Evolutionary conservation across 2,888 invertebrate species (phyloP).

Genomic region (Phrixothrix hirtus): DNA sequence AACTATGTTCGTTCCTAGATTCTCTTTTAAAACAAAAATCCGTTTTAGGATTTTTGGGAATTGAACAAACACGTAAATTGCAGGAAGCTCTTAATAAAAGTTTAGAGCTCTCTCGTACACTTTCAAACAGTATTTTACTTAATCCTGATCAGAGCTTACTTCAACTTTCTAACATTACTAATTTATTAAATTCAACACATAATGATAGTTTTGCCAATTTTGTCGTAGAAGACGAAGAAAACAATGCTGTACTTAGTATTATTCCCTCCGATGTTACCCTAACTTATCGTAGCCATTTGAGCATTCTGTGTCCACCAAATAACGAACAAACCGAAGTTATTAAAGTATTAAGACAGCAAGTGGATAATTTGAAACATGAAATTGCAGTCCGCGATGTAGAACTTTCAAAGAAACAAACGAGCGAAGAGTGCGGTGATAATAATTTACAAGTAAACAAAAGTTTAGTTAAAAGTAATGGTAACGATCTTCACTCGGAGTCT

Average conservation of each 20-base stretch:
- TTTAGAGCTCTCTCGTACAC: constrained; percentile 59
- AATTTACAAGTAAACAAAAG: constrained; percentile 1
- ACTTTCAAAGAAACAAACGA: constrained; percentile 25
- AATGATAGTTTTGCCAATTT: constrained; percentile 38
- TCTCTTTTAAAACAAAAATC: constrained; percentile 66
- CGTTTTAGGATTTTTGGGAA: constrained; percentile 60
- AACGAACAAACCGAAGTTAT: constrained; percentile 42
- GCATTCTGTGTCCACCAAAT: constrained; percentile 32
- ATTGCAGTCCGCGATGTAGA: constrained; percentile 51
- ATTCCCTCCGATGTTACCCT: constrained; percentile 47
- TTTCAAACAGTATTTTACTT: constrained; percentile 54
- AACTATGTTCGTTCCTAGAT: constrained; percentile 67
- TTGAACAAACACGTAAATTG: constrained; percentile 58
- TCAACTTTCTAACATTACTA: constrained; percentile 58
- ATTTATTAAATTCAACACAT: constrained; percentile 51
- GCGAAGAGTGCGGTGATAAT: not conserved
- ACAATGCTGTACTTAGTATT: constrained; percentile 42
- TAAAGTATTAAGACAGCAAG: constrained; percentile 48
- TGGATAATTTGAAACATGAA: constrained; percentile 52
- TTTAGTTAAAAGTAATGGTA: constrained; percentile 40
- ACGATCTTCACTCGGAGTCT: constrained; percentile 65
- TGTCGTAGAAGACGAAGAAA: constrained; percentile 35
- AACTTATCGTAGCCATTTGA: constrained; percentile 49
- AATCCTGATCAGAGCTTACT: constrained; percentile 58
- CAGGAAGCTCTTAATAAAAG: constrained; percentile 61